Evolutionary conservation across 2,797 vertebrate genomes (phyloP), one percentile per base, ranked within the genome.

Genomic region (Lutra lutra): DNA sequence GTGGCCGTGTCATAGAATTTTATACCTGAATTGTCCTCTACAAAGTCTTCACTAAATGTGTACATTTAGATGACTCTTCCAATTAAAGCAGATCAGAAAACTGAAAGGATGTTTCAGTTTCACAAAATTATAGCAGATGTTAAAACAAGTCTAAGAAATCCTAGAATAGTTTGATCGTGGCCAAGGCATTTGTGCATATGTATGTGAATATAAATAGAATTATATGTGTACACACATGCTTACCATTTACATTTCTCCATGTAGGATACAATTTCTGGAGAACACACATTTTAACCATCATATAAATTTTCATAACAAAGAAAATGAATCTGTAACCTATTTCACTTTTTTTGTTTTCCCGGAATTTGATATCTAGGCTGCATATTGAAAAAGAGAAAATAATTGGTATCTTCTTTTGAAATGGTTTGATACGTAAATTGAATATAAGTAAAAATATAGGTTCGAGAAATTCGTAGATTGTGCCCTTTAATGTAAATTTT

Each of bases 81-180:
- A 89, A 15, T 29, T 82, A 86, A 94, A 15, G 10, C 6, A 77
- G 2, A 10, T 60, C 40, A 66, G 18, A 89, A 23, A 86, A 86
- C 25, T 60, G 32, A 97, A 92, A 96, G 1, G 18, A 56, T 91
- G 35, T 62, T 64, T 38, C 66, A 20, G 13, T 56, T 92, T 70
- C 3, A 35, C 68, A n/a, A 89, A 87, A 72, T 54, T 79, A 23
- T 25, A 94, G 7, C 32, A 82, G 85, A 68, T 64, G 1, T 73
- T 89, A 75, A 89, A 96, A 73, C 3, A 88, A 43, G 18, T n/a
- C 77, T 80, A 56, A 94, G 77, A 68, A 93, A 80, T 73, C 18
- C 68, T 93, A 90, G 43, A 72, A 77, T 92, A 91, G 75, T 86
- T 75, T 70, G 48, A 68, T 21, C n/a, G 4, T 80, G 85, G 7